Conservation (phyloP, 2,113 vertebrate species). For the Antechinus flavipes region DNA sequence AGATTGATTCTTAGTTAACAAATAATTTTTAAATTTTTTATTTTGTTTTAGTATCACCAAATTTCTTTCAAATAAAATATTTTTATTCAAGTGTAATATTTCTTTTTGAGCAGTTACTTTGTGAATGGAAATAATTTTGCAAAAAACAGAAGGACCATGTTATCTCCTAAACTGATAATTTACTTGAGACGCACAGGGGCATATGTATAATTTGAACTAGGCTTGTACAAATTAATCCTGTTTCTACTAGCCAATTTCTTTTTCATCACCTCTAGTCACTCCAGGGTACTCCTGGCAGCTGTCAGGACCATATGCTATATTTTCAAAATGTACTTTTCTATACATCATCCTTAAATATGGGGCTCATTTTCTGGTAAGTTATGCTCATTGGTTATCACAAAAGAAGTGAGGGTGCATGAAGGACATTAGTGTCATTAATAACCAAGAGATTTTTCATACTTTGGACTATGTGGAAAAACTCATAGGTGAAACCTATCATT, state of each 20-base stretch:
- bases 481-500: not conserved
- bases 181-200: not conserved
- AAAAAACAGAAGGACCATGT: not conserved
- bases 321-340: not conserved
- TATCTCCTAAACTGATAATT: not conserved
- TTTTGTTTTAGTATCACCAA: not conserved
- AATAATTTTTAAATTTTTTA: not conserved
- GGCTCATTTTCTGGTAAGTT: constrained; percentile 11
- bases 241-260: constrained; percentile 41
- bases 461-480: not conserved
- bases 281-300: not conserved
- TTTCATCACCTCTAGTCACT: not conserved
- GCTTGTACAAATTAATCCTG: not conserved
- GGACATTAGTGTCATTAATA: not conserved
- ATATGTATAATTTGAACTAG: constrained; percentile 20
- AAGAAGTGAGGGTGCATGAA: not conserved
- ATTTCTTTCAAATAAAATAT: not conserved
- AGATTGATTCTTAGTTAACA: not conserved
- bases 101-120: not conserved
- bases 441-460: not conserved
- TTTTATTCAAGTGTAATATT: not conserved
- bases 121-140: not conserved
- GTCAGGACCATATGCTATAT: not conserved
- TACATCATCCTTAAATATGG: not conserved
- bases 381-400: not conserved